Base-by-base conservation (phyloP, 2,888 invertebrate genomes). In the Thumatha senex region DNA sequence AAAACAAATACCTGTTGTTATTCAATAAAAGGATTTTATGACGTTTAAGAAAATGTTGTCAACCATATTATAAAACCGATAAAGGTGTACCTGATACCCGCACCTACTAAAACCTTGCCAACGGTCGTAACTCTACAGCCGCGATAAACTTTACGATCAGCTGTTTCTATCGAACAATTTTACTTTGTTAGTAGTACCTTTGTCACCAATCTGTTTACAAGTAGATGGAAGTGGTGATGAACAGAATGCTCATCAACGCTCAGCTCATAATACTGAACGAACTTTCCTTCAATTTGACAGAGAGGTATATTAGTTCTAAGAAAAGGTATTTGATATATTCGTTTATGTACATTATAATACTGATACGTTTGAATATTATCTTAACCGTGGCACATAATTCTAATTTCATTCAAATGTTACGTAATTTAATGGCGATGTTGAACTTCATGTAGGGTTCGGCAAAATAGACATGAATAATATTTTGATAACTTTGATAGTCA, bases 131-230 rank as follows among this genome's bases (percentile, higher is more conserved):
- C 46, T 53, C 67, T 39, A 13, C 40, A 46, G 57, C 52, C 10
- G 48, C 67, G 48, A 60, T 57, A 63, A 54, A 54, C 39, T 64
- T 64, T 48, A 64, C 64, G 67, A 63, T 14, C 36, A 36, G 29
- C 51, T 38, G 54, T 46, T 59, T 43, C 9, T 35, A 42, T 63
- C 39, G 14, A 56, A 42, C 45, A 30, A 38, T 45, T 66, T 50
- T 50, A 51, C 65, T 61, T 64, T 52, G 36, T 36, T 30, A 30
- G 18, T 24, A 24, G 31, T 40, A 33, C 33, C 10, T 46, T 10
- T 29, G 24, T 45, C 35, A 12, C 44, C 24, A 9, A 15, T 9
- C 36, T 36, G 13, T 36, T 13, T 14, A 14, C 14, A 36, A 15
- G 18, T 4, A 5, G 18, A 24, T 24, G 18, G 18, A 24, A 24